A percentile compares a stretch with the other conserved stretches of the same genome.
Evolutionary conservation across 2,888 invertebrate genomes (phyloP).

Genomic region (Drosophila paranaensis): DNA sequence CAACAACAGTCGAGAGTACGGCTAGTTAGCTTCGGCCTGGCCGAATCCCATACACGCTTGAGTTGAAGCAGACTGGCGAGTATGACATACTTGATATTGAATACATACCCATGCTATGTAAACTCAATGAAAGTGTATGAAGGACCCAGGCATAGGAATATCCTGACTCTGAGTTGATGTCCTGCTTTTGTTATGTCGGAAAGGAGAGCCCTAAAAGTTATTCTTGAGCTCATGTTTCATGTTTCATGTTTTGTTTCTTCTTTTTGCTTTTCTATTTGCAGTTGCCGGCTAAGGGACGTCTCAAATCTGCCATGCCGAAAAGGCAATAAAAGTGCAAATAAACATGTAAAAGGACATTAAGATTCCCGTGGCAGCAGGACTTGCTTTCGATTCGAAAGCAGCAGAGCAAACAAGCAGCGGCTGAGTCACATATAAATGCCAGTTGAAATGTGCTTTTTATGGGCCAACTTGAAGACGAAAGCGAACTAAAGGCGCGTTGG

Average conservation of each 20-base stretch:
- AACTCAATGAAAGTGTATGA: too few relatives aligned
- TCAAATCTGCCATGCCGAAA: conserved; percentile 30
- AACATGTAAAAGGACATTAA: conserved; percentile 77
- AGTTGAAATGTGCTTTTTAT: conserved; percentile 71
- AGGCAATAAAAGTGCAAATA: conserved; percentile 73
- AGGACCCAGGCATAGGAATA: background rate
- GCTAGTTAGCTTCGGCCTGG: background rate
- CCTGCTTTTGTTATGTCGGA: conserved; percentile 9
- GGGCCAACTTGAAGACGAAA: conserved; percentile 46
- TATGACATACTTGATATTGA: too few relatives aligned
- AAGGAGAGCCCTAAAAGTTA: conserved; percentile 6
- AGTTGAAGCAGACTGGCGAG: background rate
- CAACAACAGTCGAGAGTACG: background rate
- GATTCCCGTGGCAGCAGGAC: conserved; percentile 47
- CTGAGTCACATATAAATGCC: conserved; percentile 48
- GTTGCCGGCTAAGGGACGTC: conserved; percentile 19
- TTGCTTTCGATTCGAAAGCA: conserved; percentile 40
- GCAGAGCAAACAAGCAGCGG: conserved; percentile 18
- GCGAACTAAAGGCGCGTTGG: conserved; percentile 57
- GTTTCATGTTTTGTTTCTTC: conserved; percentile 9
- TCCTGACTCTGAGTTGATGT: conserved; percentile 8
- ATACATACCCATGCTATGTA: too few relatives aligned
- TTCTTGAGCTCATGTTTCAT: conserved; percentile 39
- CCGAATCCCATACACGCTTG: background rate
- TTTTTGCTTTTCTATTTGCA: conserved; percentile 60